Evolutionary conservation across 2,888 invertebrate species (phyloP), one percentile per base, ranked within the genome.

Genomic region (Asteroscopus sphinx): DNA sequence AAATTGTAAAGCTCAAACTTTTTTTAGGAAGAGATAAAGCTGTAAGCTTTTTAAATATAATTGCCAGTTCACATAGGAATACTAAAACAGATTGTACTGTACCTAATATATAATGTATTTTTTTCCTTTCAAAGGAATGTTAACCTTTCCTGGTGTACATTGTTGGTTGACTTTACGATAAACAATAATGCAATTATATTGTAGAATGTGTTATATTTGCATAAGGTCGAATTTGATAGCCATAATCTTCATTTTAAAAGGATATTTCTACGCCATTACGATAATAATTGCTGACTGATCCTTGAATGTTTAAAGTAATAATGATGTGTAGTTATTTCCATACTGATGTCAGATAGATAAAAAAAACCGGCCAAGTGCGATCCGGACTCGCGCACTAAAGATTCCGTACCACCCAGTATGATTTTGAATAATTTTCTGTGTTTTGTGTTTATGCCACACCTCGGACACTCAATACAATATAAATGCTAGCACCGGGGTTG

Each of bases 181-280:
- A 68, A 42, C n/a, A n/a, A n/a, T n/a, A 47, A 45, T 25, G 12
- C 16, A 26, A 68, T 46, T 47, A 44, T 44, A 36, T 28, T 45
- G 9, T 36, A 55, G 26, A 42, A 44, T 45, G 51, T 35, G 25
- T 30, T 47, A 32, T 64, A 47, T 64, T 64, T 9, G 28, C 11
- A 11, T 52, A 25, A 52, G 52, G 45, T 37, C 36, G 11, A 26
- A 16, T 49, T 32, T 28, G 33, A 67, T 51, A 67, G 45, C 11
- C 12, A 66, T 51, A 44, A 4, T 21, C 1, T 21, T n/a, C n/a
- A n/a, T n/a, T n/a, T n/a, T n/a, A n/a, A n/a, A 4, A 21, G 21
- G 21, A 21, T 21, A 21, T 21, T 21, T 21, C 21, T 21, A 21
- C 21, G 6, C 1, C 6, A 21, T 21, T 1, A 21, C 21, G 21